These are phyloP conservation scores for Leucophenga montana DNA, from an alignment of 2,888 invertebrate species.

Conservation along the genomic window DNA sequence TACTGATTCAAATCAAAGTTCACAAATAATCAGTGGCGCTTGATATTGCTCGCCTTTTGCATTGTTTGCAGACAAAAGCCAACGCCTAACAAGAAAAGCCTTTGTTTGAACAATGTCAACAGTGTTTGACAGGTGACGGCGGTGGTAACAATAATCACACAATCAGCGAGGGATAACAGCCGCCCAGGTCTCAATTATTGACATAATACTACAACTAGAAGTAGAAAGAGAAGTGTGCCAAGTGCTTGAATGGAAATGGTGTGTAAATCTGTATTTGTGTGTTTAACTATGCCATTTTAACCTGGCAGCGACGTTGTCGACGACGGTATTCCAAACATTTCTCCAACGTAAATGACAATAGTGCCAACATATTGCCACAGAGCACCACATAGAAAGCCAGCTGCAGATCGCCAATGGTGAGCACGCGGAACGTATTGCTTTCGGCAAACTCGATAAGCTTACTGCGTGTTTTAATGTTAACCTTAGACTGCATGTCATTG, in stretches of 20 bases:
- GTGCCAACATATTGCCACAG: constrained; percentile 59
- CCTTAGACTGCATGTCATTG: constrained; percentile 59
- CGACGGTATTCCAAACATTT: constrained; percentile 26
- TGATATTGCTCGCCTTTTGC: constrained; percentile 27
- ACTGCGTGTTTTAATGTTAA: constrained; percentile 46
- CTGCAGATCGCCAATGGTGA: constrained; percentile 70
- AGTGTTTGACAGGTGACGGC: constrained; percentile 8
- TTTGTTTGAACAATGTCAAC: constrained; percentile 21
- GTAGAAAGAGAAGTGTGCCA: not conserved
- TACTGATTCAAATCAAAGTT: not conserved
- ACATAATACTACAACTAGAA: not conserved
- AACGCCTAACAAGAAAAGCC: not conserved
- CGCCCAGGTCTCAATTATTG: not conserved
- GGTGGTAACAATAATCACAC: not conserved
- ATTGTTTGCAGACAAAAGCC: constrained; percentile 38
- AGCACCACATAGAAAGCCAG: constrained; percentile 71
- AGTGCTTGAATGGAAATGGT: not conserved
- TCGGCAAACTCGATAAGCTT: constrained; percentile 32
- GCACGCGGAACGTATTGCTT: constrained; percentile 54
- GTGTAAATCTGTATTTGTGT: not conserved
- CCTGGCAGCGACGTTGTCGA: not conserved
- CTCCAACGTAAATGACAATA: constrained; percentile 54
- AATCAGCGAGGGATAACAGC: not conserved
- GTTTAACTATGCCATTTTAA: not conserved
- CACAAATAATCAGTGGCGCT: not conserved